phyloP scores from a whole-genome alignment of 2,888 invertebrate genomes.

The Drosophila kambysellisi region DNA sequence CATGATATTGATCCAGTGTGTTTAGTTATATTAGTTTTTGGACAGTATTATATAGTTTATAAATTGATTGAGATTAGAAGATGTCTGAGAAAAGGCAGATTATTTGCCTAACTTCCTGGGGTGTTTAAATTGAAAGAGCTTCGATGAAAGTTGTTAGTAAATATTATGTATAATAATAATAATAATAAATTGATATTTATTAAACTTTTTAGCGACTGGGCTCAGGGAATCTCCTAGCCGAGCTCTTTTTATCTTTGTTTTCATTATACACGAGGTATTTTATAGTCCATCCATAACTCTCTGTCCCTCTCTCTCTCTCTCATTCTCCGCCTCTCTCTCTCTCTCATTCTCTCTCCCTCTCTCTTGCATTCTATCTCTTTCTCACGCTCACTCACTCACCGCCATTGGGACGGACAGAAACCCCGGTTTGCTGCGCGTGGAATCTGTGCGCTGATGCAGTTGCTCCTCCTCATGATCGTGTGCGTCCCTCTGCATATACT shows the following conservation, averaged over 20 bases:
- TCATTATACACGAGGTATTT: neutral
- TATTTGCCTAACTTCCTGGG: neutral
- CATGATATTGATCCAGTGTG: too few species aligned
- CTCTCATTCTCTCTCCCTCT: too few species aligned
- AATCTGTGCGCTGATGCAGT: constrained; percentile 80
- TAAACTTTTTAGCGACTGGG: neutral
- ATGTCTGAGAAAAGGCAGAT: neutral
- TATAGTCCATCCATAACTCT: neutral
- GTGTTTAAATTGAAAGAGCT: neutral
- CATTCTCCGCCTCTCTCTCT: neutral
- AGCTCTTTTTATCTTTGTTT: neutral
- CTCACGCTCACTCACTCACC: constrained; percentile 68
- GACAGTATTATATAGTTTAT: too few species aligned
- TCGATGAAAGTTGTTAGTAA: too few species aligned
- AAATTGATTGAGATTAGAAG: too few species aligned
- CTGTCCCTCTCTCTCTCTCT: neutral
- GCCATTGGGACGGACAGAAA: constrained; percentile 84
- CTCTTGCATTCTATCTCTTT: neutral
- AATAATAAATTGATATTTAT: too few species aligned
- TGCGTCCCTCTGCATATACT: constrained; percentile 84
- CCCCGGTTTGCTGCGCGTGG: constrained; percentile 83
- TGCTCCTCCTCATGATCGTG: constrained; percentile 63
- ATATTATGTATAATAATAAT: too few species aligned
- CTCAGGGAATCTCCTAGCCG: neutral
- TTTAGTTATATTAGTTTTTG: too few species aligned